phyloP scores from a whole-genome alignment of 2,888 invertebrate genomes.

The Leucophenga montana region DNA sequence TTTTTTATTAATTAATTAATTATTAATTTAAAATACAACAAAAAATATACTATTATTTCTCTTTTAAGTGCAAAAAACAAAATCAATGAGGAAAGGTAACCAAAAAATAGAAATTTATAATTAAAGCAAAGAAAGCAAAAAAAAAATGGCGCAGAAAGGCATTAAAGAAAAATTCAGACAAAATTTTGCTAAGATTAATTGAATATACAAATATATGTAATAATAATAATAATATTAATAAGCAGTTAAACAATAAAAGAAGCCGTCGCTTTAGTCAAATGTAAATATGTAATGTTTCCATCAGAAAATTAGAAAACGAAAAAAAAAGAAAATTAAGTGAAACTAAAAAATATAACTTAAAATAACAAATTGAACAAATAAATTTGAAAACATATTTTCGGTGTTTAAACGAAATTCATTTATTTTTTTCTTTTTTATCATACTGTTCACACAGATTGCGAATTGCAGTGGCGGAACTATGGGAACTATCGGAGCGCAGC shows the following conservation, averaged over 20 bases:
- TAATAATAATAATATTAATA: background rate
- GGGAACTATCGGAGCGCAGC: too few species aligned
- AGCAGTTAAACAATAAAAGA: too few species aligned
- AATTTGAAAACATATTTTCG: too few species aligned
- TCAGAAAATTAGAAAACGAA: background rate
- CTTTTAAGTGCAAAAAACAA: background rate
- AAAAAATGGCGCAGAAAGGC: background rate
- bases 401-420: too few species aligned
- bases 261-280: conserved; percentile 13
- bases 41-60: background rate
- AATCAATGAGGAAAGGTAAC: background rate
- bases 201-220: background rate
- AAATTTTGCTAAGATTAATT: conserved; percentile 5
- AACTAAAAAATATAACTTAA: too few species aligned
- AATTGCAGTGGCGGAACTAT: too few species aligned
- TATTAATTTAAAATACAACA: background rate
- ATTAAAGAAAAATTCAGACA: background rate
- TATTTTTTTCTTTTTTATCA: too few species aligned
- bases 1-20: conserved; percentile 29
- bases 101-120: conserved; percentile 2
- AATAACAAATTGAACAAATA: background rate
- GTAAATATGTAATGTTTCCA: conserved; percentile 19
- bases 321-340: background rate
- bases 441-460: too few species aligned
- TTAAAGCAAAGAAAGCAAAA: background rate